Conservation (phyloP, 35 echinoderm and acorn worm species). For the Ptychodera flava region DNA sequence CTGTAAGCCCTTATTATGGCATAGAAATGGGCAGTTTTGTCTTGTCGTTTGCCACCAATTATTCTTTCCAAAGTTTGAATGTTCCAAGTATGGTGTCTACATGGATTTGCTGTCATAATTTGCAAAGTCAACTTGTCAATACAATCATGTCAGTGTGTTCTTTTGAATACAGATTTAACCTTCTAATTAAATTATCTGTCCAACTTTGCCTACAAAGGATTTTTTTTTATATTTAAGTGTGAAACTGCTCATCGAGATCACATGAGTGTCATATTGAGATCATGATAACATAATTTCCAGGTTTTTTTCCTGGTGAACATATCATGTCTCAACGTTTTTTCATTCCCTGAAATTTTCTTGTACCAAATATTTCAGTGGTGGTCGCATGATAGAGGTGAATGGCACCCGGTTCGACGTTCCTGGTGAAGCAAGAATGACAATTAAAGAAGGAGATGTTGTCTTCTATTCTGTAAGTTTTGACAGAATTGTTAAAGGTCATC, state of each 20-base stretch:
- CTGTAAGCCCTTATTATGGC: too few species aligned
- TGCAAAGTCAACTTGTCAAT: too few species aligned
- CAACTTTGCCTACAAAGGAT: neutral
- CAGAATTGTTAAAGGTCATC: neutral
- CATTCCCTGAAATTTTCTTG: too few species aligned
- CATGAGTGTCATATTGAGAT: neutral
- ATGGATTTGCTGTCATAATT: too few species aligned
- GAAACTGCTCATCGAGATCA: neutral
- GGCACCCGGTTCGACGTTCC: neutral
- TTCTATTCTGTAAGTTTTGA: neutral
- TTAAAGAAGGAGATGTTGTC: neutral
- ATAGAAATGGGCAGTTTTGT: too few species aligned
- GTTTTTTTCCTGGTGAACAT: too few species aligned
- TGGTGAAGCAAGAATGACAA: neutral
- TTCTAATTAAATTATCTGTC: neutral
- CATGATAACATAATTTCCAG: neutral
- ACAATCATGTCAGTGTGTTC: too few species aligned
- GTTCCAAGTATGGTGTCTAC: too few species aligned
- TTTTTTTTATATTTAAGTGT: neutral
- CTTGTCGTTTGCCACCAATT: too few species aligned
- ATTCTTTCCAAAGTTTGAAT: too few species aligned
- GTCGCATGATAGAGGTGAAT: neutral
- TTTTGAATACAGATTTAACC: too few species aligned
- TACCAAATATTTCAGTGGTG: neutral
- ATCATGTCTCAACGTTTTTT: too few species aligned